Percentiles rank a stretch among this genome's conserved stretches.
Evolutionary conservation across 2,888 invertebrate genomes (phyloP).

Genomic region (Eristalinus aeneus): DNA sequence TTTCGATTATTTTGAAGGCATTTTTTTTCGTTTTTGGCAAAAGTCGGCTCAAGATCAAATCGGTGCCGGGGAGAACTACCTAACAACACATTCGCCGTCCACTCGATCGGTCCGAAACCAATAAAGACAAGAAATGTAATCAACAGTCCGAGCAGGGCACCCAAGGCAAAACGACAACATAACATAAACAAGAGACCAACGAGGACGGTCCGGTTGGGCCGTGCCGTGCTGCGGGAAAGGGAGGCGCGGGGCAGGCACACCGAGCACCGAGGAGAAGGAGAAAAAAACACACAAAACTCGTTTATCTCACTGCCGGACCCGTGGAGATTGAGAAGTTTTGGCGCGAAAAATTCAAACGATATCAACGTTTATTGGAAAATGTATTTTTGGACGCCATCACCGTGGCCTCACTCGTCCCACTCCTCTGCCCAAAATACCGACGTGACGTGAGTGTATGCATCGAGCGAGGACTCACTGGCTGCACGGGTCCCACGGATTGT

Average conservation of each 20-base stretch:
- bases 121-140: conserved; percentile 21
- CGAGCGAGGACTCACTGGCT: neutral
- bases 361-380: conserved; percentile 2
- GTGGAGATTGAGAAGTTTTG: conserved; percentile 27
- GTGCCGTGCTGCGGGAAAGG: neutral
- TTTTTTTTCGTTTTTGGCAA: conserved; percentile 6
- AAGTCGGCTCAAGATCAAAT: conserved; percentile 31
- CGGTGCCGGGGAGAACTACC: conserved; percentile 6
- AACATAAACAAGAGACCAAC: conserved; percentile 9
- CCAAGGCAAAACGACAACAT: neutral
- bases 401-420: too few relatives aligned
- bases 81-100: neutral
- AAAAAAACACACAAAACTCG: neutral
- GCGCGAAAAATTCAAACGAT: conserved; percentile 38
- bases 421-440: neutral
- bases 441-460: neutral
- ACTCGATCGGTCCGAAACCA: neutral
- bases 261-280: neutral
- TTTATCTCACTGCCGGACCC: conserved; percentile 1
- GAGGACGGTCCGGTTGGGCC: neutral
- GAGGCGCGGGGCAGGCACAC: neutral
- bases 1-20: neutral
- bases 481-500: neutral
- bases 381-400: neutral
- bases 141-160: conserved; percentile 6